Base-by-base conservation (phyloP, 1,140 invertebrate genomes). In the Drosophila truncata region DNA sequence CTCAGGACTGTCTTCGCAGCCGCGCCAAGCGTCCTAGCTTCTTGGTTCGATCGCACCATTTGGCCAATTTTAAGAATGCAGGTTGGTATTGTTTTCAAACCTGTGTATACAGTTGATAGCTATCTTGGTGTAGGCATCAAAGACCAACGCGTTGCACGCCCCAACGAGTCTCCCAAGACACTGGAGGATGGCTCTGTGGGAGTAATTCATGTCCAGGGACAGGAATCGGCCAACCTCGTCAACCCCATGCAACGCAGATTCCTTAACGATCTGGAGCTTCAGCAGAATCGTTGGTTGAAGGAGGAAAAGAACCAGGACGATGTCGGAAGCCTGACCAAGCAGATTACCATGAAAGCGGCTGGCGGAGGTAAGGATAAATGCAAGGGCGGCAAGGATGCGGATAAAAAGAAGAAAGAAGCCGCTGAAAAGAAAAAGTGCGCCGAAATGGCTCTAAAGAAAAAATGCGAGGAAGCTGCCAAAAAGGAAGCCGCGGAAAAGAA, bases 211-310 rank as follows among this genome's bases (percentile, higher is more conserved):
- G 13, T 63, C 18, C 50, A 63, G 49, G 6, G 27, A 1, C 10
- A 31, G 1, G 25, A 39, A 13, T 23, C 11, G 1, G 35, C 31
- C 10, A 7, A 0, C 14, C 33, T 55, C 23, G 3, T 18, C 60
- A 63, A 57, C 5, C 49, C 60, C 1, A 39, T 63, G 50, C 29
- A 27, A 7, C 47, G 23, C 13, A 13, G 16, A 20, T 57, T 63
- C 49, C 49, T 57, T 3, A 25, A 62, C 7, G 60, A 62, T 55
- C 31, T 62, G 23, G 31, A 62, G 31, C 13, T 35, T 1, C 47
- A 39, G n/a, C 23, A 54, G 13, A 54, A 20, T n/a, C 31, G 31
- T 13, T 54, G 46, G 59, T 55, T 27, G 16, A 55, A 23, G 23
- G 20, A 35, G 31, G 37, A 55, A 57, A 71, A 18, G n/a, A 29